Evolutionary conservation across 2,888 invertebrate genomes (phyloP), one percentile per base, ranked within the genome.

Genomic region (Pecten maximus): DNA sequence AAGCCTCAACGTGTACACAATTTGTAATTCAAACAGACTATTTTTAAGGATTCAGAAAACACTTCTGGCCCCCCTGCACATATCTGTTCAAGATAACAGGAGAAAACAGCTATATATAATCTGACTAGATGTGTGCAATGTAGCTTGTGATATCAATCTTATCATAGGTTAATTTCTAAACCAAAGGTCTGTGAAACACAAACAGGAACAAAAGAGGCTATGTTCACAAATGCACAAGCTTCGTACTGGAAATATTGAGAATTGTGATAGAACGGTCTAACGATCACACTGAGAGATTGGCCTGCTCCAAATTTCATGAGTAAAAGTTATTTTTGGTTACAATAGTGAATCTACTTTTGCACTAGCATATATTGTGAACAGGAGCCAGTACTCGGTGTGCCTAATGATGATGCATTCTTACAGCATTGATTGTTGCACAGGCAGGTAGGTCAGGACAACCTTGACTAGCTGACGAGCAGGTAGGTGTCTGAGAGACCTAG

Each of bases 271-370:
- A 74, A 35, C 74, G 23, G 74, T 74, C 74, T 35, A 28, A 74
- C 8, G 74, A 74, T 74, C 74, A 74, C 74, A 74, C 74, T 35
- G 35, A 12, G 54, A 74, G 28, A 74, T 74, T 74, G 74, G 74
- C 35, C 28, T 74, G 74, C 74, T 74, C 74, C 74, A 74, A 74
- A 74, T 74, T 74, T 74, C 35, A 74, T 74, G 74, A 74, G 74
- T 35, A 74, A 74, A 74, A 74, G 74, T 74, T 74, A 74, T 74
- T 74, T 74, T 74, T 74, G 74, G 74, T 74, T 35, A 74, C 74
- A 74, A 74, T 74, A 74, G 35, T 28, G 74, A 74, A 74, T 74
- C 74, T 74, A 35, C 74, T 74, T 74, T 74, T 74, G 74, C 74
- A 74, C 74, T 35, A 74, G 35, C 10, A 12, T 74, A 74, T 35